Base-by-base conservation (phyloP, 2,113 vertebrate genomes). In the Morone chrysops region DNA sequence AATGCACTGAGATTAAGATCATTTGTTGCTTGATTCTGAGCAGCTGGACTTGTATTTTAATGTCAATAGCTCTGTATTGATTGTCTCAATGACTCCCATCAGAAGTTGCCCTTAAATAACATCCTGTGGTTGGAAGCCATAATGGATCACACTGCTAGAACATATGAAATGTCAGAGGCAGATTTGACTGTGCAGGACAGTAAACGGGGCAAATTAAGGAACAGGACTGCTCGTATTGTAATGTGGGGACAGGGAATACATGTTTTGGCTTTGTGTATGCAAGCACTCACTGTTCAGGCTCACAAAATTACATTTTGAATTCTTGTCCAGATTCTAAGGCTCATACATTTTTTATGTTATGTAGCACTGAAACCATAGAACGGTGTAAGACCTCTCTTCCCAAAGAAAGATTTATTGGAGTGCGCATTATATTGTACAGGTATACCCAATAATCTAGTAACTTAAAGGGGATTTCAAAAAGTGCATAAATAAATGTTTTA, bases 1-100 rank as follows among this genome's bases (percentile, higher is more conserved):
- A 78, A 85, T 75, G 41, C 36, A 47, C 1, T 78, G 8, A 69
- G 80, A 70, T 82, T 7, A 67, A 74, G 31, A n/a, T 80, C 18
- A 83, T 78, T 78, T 69, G 16, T 59, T 14, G 38, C 63, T 69
- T 63, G 73, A 59, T 60, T 81, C 53, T 77, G 40, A 56, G 36
- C 63, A 70, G 53, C 65, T 71, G 51, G 8, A 31, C 18, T 36
- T 63, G 18, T 36, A 20, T 70, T 80, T 80, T 70, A 22, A 62
- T 41, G 47, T 43, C 67, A 75, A 63, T 18, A 10, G 36, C 17
- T 31, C 36, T 48, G 38, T 60, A 66, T 31, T 53, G 65, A 70
- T 36, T 70, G 60, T 31, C 47, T 56, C 41, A 38, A 18, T 53
- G 50, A 65, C 6, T 61, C 63, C 62, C 2, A 53, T 75, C n/a